Percentiles rank a stretch among this genome's conserved stretches.
Conservation (phyloP, 2,888 invertebrate species). For the Eilema depressum region DNA sequence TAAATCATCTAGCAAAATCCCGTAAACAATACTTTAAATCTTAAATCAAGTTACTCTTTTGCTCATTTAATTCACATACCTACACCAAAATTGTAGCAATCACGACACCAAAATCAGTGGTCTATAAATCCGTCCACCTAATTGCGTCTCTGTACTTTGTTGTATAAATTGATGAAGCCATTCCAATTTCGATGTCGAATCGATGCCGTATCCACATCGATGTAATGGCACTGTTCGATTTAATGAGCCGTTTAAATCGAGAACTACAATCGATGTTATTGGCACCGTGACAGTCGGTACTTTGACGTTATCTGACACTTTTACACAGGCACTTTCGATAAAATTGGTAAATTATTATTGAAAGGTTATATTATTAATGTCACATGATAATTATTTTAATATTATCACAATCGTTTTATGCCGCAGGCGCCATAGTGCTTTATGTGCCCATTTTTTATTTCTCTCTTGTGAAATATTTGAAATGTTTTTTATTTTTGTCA, state of each 20-base stretch:
- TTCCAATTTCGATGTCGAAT: slow-evolving; percentile 61
- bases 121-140: slow-evolving; percentile 14
- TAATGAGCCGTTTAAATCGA: slow-evolving; percentile 72
- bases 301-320: slow-evolving; percentile 28
- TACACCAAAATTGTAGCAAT: background rate
- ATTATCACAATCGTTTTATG: background rate
- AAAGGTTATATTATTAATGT: slow-evolving; percentile 20
- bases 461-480: background rate
- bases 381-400: background rate
- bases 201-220: slow-evolving; percentile 54
- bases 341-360: slow-evolving; percentile 25
- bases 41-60: background rate
- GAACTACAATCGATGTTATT: slow-evolving; percentile 61
- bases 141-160: slow-evolving; percentile 37
- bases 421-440: background rate
- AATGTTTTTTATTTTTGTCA: background rate
- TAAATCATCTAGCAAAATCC: background rate
- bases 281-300: slow-evolving; percentile 31
- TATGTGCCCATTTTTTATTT: background rate
- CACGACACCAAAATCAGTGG: background rate
- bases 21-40: background rate
- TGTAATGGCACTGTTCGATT: slow-evolving; percentile 64
- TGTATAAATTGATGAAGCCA: slow-evolving; percentile 59
- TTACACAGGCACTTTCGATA: slow-evolving; percentile 15
- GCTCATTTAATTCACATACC: background rate